Base-by-base conservation (phyloP, 2,797 vertebrate genomes). In the Lophura swinhoii region DNA sequence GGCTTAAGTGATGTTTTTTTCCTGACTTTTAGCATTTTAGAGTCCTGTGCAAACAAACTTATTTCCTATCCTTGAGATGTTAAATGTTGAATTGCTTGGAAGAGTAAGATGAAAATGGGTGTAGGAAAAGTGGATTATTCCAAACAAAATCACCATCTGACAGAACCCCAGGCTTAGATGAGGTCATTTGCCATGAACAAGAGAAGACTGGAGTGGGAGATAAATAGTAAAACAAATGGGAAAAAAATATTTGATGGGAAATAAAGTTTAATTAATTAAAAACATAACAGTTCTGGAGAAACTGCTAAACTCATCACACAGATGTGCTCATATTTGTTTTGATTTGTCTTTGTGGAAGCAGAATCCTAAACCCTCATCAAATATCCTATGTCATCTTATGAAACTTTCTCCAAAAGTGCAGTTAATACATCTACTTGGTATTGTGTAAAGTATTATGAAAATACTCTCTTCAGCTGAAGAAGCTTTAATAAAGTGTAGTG, bases 171-270 rank as follows among this genome's bases (percentile, higher is more conserved):
- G 49, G 55, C 15, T 55, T 85, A 41, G 23, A 15, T 59, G 55
- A 91, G 29, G n/a, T 71, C 53, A 64, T 22, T 84, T 64, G 14
- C 37, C 71, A 37, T 39, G 26, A 91, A 66, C 14, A 49, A 73
- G 35, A 87, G 12, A 48, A 87, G 26, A 77, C 71, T 94, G 56
- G 39, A 87, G 72, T n/a, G 9, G 21, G 68, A 69, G 22, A 37
- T 41, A 22, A 46, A 74, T 6, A 53, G 16, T 29, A 53, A 53
- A 53, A 53, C 7, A 53, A 53, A 15, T 62, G 37, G 59, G 18
- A 74, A 89, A 87, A 82, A 83, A 63, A 21, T 46, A 80, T 39
- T 90, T 93, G 76, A 33, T 31, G 24, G 59, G 64, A 79, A 90
- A 72, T 46, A 66, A 68, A 12, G 15, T 71, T 93, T 89, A 49